Evolutionary conservation across 1,140 invertebrate species (phyloP), one percentile per base, ranked within the genome.

Genomic region (Drosophila gunungcola): DNA sequence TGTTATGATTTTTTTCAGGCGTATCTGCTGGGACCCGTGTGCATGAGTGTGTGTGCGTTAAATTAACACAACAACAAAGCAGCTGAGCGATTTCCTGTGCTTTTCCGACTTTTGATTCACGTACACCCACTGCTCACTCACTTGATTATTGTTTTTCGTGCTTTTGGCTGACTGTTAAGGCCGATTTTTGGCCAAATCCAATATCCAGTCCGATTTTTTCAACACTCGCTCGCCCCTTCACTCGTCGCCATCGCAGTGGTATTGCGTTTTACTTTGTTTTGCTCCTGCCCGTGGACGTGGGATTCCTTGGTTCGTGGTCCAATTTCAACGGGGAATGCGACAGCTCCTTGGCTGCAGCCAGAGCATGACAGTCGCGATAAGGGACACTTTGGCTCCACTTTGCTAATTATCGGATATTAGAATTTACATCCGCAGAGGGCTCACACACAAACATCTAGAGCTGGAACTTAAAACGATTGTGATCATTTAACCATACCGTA

Each of bases 41-140:
- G 27, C 53, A 27, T 48, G 38, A 32, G 25, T 21, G 41, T 61
- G 25, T 57, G 38, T 74, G 36, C 43, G 32, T 83, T 79, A 67
- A 73, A 80, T 88, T 82, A 73, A 69, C 74, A 70, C 62, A 63
- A 69, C 63, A 86, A 77, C 68, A 85, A 75, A 81, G 74, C 82
- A 86, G 70, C 83, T 78, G 78, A 53, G 43, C 32, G 64, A 70
- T 48, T 56, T 70, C 38, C 36, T 46, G 41, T 27, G 42, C 63
- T 68, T 68, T 55, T 34, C n/a, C 46, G 25, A 6, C 41, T 5
- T 42, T 57, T 48, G 16, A 54, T 74, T 36, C 45, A 49, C 36
- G 34, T 60, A 49, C 52, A 62, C 57, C 55, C 61, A 43, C 53
- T 36, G 56, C 29, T 43, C 63, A 84, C 80, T 82, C 72, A 83